Conservation (phyloP, 2,797 vertebrate species). For the Notoglanidium macrostoma region DNA sequence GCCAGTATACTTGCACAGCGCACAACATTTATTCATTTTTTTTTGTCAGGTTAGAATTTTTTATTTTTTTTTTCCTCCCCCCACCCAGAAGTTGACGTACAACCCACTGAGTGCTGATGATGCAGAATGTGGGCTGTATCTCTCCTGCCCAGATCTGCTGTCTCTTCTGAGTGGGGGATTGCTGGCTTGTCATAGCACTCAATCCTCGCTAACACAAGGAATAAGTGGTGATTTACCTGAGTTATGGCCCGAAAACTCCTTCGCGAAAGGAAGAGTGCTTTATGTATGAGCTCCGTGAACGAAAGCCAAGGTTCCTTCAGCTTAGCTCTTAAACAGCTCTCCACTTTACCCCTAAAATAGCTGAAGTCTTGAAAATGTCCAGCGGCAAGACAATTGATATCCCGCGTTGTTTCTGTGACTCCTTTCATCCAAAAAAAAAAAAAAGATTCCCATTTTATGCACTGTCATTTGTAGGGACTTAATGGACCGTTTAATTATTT, state of each 20-base stretch:
- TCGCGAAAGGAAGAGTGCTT: constrained; percentile 21
- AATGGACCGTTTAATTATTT: constrained; percentile 53
- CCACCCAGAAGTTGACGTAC: constrained; percentile 29
- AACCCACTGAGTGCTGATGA: constrained; percentile 37
- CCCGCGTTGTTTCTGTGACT: constrained; percentile 25
- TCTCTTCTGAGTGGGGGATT: constrained; percentile 35
- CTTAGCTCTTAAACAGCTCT: constrained; percentile 8
- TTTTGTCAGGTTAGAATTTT: constrained; percentile 20
- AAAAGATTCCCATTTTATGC: constrained; percentile 21
- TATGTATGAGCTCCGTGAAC: constrained; percentile 7
- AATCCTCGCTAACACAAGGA: constrained; percentile 22
- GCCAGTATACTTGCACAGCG: not conserved
- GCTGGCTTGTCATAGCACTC: constrained; percentile 37
- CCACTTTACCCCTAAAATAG: constrained; percentile 22
- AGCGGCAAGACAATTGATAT: constrained; percentile 1
- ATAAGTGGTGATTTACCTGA: constrained; percentile 42
- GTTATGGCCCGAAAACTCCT: constrained; percentile 38
- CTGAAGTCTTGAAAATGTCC: constrained; percentile 15
- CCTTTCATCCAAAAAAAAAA: constrained; percentile 8
- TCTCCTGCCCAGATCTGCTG: constrained; percentile 34
- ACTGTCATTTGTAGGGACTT: constrained; percentile 43
- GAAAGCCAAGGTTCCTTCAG: constrained; percentile 17
- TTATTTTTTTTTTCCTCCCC: not conserved
- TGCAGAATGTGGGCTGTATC: constrained; percentile 44
- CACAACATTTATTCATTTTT: constrained; percentile 12